These are phyloP conservation scores for Drepana arcuata DNA, from an alignment of 1,140 invertebrate species.

Conservation along the genomic window DNA sequence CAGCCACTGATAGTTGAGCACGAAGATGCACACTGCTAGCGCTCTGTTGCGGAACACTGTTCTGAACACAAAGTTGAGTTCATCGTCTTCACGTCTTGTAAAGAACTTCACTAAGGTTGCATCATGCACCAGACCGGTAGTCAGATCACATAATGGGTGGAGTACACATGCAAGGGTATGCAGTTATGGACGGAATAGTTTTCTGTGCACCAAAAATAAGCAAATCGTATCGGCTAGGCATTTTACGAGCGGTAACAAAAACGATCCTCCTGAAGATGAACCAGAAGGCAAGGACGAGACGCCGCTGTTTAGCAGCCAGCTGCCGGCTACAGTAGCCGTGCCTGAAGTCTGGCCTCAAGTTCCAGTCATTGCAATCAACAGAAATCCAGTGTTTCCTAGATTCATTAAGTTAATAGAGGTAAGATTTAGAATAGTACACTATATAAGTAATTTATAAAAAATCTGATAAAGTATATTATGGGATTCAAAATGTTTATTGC, in stretches of 20 bases:
- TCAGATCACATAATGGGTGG: conserved; percentile 8
- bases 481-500: too few relatives aligned
- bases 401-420: conserved; percentile 99
- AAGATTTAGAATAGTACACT: too few relatives aligned
- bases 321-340: conserved; percentile 93
- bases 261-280: conserved; percentile 54
- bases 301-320: conserved; percentile 62
- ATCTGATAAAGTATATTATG: too few relatives aligned
- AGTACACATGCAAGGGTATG: conserved; percentile 22
- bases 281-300: conserved; percentile 51
- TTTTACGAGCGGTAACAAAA: conserved; percentile 53
- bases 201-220: conserved; percentile 8
- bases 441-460: too few relatives aligned
- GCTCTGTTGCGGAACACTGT: conserved; percentile 38
- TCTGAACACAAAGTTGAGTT: conserved; percentile 38
- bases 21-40: conserved; percentile 53
- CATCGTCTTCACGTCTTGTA: conserved; percentile 25
- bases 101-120: conserved; percentile 50
- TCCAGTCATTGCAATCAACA: conserved; percentile 93
- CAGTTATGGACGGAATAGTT: conserved; percentile 23
- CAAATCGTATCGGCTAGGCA: conserved; percentile 19
- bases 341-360: conserved; percentile 97
- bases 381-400: conserved; percentile 97
- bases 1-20: background rate
- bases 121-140: conserved; percentile 43